Base-by-base conservation (phyloP, 2,797 vertebrate genomes). In the Poecilia wingei region DNA sequence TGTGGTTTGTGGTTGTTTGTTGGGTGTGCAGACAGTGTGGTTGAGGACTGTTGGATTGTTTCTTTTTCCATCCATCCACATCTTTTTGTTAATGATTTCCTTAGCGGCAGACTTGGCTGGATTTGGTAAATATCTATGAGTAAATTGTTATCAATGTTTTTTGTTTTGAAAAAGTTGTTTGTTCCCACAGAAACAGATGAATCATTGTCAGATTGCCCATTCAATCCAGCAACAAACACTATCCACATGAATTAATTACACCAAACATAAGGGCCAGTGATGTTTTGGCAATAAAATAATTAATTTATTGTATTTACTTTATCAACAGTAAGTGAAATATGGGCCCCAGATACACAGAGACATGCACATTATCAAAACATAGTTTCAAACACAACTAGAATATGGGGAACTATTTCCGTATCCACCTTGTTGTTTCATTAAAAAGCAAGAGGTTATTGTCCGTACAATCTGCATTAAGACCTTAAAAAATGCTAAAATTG, bases 291-390 rank as follows among this genome's bases (percentile, higher is more conserved):
- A 8, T 73, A 33, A 0, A 47, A 36, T 10, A 20, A 46, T 33
- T 72, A 80, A 81, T n/a, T 22, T 53, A 72, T 76, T 91, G 77
- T 80, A 77, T 81, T 43, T 69, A 39, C 59, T 61, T 33, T 2
- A 33, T 61, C 31, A 10, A 33, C 57, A 61, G 18, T 61, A 33
- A 22, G 7, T 1, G 3, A 66, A 66, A 22, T 18, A 9, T 22
- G 18, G 33, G 6, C 20, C 7, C 20, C 33, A 36, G 33, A 66
- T 20, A 66, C 18, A 39, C 18, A 39, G 6, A 20, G 31, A 9
- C 2, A 28, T 16, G 12, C 55, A 28, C n/a, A 28, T 28, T 59
- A 59, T 59, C 55, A 28, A 57, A 57, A 57, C 3, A 12, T 33
- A 7, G 18, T 20, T 36, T 64, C 61, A 36, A 64, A 64, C 6